Evolutionary conservation across 2,113 vertebrate genomes (phyloP).

Genomic region (Gopherus evgoodei): DNA sequence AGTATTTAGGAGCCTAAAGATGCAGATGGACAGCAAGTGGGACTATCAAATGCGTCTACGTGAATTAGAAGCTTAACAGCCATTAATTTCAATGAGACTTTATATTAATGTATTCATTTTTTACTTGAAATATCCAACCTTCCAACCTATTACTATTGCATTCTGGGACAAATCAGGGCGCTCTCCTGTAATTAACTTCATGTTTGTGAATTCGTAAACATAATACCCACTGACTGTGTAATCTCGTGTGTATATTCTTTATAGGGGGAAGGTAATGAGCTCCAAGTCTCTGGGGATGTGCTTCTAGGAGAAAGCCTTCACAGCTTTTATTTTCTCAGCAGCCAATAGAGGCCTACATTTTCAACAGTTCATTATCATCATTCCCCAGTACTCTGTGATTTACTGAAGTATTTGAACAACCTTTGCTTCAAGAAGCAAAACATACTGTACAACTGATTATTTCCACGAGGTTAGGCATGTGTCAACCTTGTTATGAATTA

Average conservation of each 20-base stretch:
- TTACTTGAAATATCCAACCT: neutral
- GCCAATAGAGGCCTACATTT: neutral
- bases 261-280: neutral
- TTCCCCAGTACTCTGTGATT: neutral
- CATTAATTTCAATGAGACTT: neutral
- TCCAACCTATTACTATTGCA: neutral
- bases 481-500: neutral
- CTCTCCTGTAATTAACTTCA: neutral
- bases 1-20: no score
- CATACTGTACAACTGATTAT: neutral
- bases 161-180: neutral
- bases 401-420: conserved; percentile 17
- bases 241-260: neutral
- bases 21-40: neutral
- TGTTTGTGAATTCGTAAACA: neutral
- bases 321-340: neutral
- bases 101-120: neutral
- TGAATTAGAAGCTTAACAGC: neutral
- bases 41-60: neutral
- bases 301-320: neutral
- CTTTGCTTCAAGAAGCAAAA: neutral
- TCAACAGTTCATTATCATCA: conserved; percentile 41
- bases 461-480: neutral
- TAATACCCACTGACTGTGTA: neutral
- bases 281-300: neutral